Conservation (phyloP, 2,888 invertebrate genomes). For the Ashinkailepas kermadecensis region DNA sequence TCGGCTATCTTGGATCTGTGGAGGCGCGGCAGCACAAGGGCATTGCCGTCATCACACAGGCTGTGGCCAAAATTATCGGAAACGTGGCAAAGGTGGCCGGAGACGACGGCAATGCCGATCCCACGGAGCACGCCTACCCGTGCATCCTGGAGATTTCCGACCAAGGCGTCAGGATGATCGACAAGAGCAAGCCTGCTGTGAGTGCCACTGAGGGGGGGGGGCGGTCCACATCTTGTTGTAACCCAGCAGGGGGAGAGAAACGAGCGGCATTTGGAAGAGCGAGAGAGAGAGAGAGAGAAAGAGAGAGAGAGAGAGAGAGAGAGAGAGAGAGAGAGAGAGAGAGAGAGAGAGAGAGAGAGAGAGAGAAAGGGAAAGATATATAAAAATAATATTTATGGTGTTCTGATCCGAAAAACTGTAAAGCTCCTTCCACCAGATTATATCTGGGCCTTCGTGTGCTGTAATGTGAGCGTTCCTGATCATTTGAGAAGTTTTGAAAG, state of each 20-base stretch:
- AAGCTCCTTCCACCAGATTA: not conserved
- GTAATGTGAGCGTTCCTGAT: too few relatives aligned
- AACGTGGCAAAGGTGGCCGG: constrained; percentile 33
- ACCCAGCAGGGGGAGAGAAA: too few relatives aligned
- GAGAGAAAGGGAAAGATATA: not conserved
- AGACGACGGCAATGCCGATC: constrained; percentile 26
- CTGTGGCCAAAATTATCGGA: constrained; percentile 72
- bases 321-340: too few relatives aligned
- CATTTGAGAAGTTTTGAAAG: too few relatives aligned
- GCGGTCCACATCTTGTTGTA: too few relatives aligned
- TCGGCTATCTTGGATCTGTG: constrained; percentile 92
- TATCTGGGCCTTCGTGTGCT: too few relatives aligned
- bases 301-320: too few relatives aligned
- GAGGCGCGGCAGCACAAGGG: constrained; percentile 95
- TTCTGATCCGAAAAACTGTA: not conserved
- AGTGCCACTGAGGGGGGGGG: constrained; percentile 37
- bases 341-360: not conserved
- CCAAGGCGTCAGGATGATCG: constrained; percentile 91
- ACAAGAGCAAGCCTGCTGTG: constrained; percentile 69
- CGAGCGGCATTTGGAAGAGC: too few relatives aligned
- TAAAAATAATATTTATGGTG: not conserved
- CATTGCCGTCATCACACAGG: constrained; percentile 81
- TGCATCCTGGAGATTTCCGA: constrained; percentile 92
- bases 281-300: too few relatives aligned
- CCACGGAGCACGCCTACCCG: constrained; percentile 54